Conservation (phyloP, 2,113 vertebrate species). For the Parus major region DNA sequence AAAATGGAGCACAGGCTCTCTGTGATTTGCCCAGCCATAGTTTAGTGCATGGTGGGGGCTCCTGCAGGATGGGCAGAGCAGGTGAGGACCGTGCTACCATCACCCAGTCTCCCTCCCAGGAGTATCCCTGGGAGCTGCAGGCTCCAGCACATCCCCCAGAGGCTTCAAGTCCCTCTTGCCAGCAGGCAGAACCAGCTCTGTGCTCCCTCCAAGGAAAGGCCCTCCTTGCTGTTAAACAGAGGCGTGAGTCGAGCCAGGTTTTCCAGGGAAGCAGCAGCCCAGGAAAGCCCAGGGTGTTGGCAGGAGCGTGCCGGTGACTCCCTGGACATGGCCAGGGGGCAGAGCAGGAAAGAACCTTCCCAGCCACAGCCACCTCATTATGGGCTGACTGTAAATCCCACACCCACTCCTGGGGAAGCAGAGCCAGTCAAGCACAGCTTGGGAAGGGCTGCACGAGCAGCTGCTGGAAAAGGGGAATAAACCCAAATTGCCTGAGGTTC, state of each 20-base stretch:
- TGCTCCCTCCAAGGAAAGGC: not conserved
- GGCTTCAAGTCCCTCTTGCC: not conserved
- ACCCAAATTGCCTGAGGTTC: not conserved
- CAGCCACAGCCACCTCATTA: not conserved
- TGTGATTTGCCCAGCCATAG: not conserved
- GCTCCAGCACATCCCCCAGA: not conserved
- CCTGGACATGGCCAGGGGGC: not conserved
- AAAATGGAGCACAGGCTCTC: not conserved
- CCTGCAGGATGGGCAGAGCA: not conserved
- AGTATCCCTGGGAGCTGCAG: not conserved
- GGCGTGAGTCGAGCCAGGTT: fast-evolving
- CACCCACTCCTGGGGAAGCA: not conserved
- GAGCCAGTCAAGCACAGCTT: not conserved
- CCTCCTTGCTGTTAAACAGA: not conserved
- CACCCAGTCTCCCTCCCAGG: not conserved
- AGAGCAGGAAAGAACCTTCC: not conserved
- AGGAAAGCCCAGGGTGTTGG: fast-evolving
- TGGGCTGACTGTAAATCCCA: not conserved
- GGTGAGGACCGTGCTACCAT: fast-evolving
- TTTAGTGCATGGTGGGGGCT: not conserved
- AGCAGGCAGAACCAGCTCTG: not conserved
- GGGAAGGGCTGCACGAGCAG: fast-evolving
- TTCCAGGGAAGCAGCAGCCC: not conserved
- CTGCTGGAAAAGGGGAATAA: not conserved
- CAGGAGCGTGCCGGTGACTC: fast-evolving